Evolutionary conservation across 2,888 invertebrate species (phyloP), one percentile per base, ranked within the genome.

Genomic region (Junonia oenone): DNA sequence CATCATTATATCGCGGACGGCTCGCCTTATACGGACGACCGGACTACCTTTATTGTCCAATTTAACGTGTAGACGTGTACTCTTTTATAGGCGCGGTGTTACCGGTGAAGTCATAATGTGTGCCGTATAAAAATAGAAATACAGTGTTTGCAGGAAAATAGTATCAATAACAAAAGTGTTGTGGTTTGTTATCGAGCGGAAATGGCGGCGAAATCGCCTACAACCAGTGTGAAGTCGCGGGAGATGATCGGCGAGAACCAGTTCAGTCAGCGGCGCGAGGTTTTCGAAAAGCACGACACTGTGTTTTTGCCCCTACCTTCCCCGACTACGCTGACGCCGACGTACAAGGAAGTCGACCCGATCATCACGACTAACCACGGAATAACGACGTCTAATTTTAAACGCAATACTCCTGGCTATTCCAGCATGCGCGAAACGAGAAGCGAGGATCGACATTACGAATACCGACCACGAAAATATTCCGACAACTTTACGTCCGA

Each of bases 31-130:
- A 78, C 86, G 81, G 83, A 82, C 85, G 83, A 78, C 76, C 75
- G 78, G 79, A 72, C 80, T 76, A 81, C 83, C 85, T 88, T 83
- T 86, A 86, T 87, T 83, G 81, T 81, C 80, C 83, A 85, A 86
- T 85, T 87, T 80, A 68, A 76, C 71, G 78, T 79, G 77, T 74
- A 78, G 74, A 79, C 78, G 83, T 80, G 81, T 78, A 73, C 78
- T 69, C 69, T 74, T 76, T 75, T 78, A 78, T 77, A 78, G 75
- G 69, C 81, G 83, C 82, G 82, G 85, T 85, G 88, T 78, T 83
- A 83, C 84, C 83, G 81, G 83, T 86, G 87, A 87, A 87, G 80
- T 87, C 87, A 88, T 89, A 82, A 87, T 86, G 88, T 86, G 88
- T 75, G 83, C 74, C 71, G 80, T 76, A 76, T 86, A 68, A 76